A percentile compares a stretch with the other conserved stretches of the same genome.
Evolutionary conservation across 2,113 vertebrate species (phyloP).

Genomic region (Platichthys flesus): DNA sequence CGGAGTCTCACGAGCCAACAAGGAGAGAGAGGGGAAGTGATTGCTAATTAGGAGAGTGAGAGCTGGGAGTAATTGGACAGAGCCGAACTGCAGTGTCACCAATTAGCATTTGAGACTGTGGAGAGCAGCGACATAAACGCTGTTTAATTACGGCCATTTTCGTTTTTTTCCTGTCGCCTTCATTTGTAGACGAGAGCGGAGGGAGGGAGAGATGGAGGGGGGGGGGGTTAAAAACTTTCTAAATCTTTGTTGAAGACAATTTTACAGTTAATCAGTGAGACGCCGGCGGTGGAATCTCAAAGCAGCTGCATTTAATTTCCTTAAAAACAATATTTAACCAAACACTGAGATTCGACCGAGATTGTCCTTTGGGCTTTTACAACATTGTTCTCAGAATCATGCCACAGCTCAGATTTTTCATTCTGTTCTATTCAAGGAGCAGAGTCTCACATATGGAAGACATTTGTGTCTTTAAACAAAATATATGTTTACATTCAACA

Average conservation of each 20-base stretch:
- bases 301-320: not conserved
- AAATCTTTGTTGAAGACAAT: slow-evolving; percentile 29
- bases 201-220: slow-evolving; percentile 7
- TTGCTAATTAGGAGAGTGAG: slow-evolving; percentile 72
- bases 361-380: not conserved
- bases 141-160: slow-evolving; percentile 55
- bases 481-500: too few relatives aligned
- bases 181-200: slow-evolving; percentile 48
- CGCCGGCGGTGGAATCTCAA: not conserved
- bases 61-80: slow-evolving; percentile 73
- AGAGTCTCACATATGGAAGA: too few relatives aligned
- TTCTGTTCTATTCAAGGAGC: too few relatives aligned
- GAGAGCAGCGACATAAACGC: slow-evolving; percentile 59
- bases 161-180: slow-evolving; percentile 8
- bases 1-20: slow-evolving; percentile 38
- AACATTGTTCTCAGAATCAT: not conserved
- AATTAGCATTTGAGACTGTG: slow-evolving; percentile 70
- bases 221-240: slow-evolving; percentile 17
- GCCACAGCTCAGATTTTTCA: too few relatives aligned
- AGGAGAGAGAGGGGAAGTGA: slow-evolving; percentile 49
- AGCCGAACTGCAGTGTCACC: slow-evolving; percentile 68
- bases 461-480: too few relatives aligned
- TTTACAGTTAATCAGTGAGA: slow-evolving; percentile 43
- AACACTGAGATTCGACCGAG: not conserved
- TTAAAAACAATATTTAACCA: not conserved